Evolutionary conservation across 2,113 vertebrate species (phyloP), one percentile per base, ranked within the genome.

Genomic region (Typhlomys cinereus): DNA sequence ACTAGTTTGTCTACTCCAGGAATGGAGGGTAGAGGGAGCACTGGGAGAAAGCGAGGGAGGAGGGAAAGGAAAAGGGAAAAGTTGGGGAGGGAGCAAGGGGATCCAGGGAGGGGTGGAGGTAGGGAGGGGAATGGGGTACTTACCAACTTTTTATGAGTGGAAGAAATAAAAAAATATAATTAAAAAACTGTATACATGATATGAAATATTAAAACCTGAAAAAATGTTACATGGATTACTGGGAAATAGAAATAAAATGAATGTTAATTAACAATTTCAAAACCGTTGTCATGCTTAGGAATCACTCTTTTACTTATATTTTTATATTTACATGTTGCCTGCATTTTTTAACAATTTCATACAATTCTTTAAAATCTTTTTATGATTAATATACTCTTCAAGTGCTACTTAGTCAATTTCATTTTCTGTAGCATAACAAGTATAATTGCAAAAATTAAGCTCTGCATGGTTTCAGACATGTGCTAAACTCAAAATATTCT

Each of bases 401-500:
- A 92, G 44, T 34, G 59, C 59, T 12, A 31, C 5, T 44, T 80
- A 86, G 41, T 48, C 34, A 7, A 46, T 54, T 71, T 20, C 80
- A 50, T 29, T 61, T 11, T 76, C 20, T 88, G 23, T 61, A 83
- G 23, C 7, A 69, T 59, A 80, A 62, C 39, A 75, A 79, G 57
- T 62, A 52, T 73, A 66, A 66, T 44, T 64, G 7, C n/a, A 81
- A 15, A 71, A 57, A 34, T 91, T 39, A 74, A 69, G 66, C 39
- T 80, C 41, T 71, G 23, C 14, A 74, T 8, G 4, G 59, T 48
- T 69, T 76, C 1, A 71, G n/a, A 88, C 14, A 59, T 23, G 4
- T 88, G 67, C 34, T n/a, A 91, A 93, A 34, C 46, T 59, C 20
- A 80, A 27, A 88, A 85, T 70, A 57, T n/a, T 85, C 9, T 52